Evolutionary conservation across 2,888 invertebrate genomes (phyloP), one percentile per base, ranked within the genome.

Genomic region (Acleris laterana): DNA sequence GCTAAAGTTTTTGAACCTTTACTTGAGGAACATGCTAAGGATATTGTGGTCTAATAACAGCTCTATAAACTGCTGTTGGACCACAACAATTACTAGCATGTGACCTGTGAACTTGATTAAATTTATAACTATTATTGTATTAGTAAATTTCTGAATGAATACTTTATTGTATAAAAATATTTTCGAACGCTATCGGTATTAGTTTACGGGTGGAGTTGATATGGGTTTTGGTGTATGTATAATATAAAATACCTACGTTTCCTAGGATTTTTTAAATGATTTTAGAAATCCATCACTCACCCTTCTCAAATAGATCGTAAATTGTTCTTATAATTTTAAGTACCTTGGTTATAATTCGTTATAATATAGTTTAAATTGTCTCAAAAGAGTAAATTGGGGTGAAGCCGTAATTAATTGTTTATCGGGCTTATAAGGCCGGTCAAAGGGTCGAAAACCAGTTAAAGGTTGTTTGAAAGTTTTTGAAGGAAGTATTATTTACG

Each of bases 1-100:
- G 89, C 89, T 89, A 88, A 89, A 85, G 44, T 84, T 85, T 87
- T 81, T 77, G 78, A 80, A 74, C 69, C 70, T 84, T 79, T 82
- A 78, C 76, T 69, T 67, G 50, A 17, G 20, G 55, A 32, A 19
- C 53, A 28, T 65, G 50, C 44, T 32, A 22, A 64, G 17, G 3
- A 3, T 32, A 25, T 20, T 53, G 48, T 42, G 38, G n/a, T 42
- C 38, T n/a, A n/a, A n/a, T n/a, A n/a, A n/a, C n/a, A n/a, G n/a
- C n/a, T n/a, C n/a, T n/a, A n/a, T n/a, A n/a, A n/a, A n/a, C n/a
- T n/a, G 5, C 28, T 17, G 5, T 42, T 53, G 48, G 25, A 17
- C 25, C 6, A n/a, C 25, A 6, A 16, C 32, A 32, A 32, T 52
- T 28, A 22, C 48, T 59, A 59, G 53, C 42, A 53, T 59, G 64